Evolutionary conservation across 30 jellyfish, hydroid and myxozoan genomes (phyloP).

Genomic region (Pseudorhiza aurosa): DNA sequence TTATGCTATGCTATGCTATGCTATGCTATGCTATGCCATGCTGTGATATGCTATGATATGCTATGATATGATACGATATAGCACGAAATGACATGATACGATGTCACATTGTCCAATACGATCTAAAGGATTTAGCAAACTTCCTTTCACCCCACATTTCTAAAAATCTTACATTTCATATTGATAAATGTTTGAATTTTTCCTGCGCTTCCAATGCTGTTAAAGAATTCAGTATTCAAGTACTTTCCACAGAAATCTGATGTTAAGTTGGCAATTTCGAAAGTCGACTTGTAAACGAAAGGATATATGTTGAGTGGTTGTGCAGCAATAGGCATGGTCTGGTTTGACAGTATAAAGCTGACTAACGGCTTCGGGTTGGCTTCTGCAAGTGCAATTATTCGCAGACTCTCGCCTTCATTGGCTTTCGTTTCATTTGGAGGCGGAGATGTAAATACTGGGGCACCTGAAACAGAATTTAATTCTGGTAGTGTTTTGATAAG

Average conservation of each 20-base stretch:
- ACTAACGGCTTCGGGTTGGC: constrained; percentile 7
- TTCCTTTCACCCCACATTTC: too few species aligned
- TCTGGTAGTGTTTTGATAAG: too few species aligned
- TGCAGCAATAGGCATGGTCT: background rate
- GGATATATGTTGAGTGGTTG: background rate
- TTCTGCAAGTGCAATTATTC: background rate
- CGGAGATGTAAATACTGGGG: background rate
- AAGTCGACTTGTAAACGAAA: background rate
- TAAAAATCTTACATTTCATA: background rate
- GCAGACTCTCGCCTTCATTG: background rate
- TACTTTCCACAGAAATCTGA: background rate
- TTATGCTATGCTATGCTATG: too few species aligned
- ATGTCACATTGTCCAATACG: too few species aligned
- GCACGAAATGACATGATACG: too few species aligned
- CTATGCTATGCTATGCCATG: too few species aligned
- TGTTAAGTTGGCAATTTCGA: background rate
- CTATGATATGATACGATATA: too few species aligned
- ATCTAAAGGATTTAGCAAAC: too few species aligned
- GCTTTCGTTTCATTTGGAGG: background rate
- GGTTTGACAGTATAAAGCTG: background rate
- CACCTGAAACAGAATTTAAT: background rate
- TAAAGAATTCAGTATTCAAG: background rate
- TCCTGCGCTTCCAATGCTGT: constrained; percentile 9
- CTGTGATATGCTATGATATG: too few species aligned
- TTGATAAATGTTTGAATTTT: background rate